Evolutionary conservation across 2,888 invertebrate species (phyloP), one percentile per base, ranked within the genome.

Genomic region (Scaptomyza cyrtandrae): DNA sequence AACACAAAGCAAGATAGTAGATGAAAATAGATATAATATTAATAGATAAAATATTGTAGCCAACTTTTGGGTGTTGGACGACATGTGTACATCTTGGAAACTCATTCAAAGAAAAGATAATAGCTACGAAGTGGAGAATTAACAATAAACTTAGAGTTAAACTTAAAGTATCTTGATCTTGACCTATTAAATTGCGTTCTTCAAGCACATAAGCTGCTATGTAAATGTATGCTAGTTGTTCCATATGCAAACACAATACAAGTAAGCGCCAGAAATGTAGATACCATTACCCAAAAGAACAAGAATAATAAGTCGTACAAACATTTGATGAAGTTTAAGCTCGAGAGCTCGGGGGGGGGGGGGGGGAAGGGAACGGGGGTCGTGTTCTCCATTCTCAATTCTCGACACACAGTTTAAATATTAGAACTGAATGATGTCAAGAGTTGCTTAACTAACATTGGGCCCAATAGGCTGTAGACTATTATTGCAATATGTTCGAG

Each of bases 361-460:
- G 11, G 35, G 14, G n/a, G n/a, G 41, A 19, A 19, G 29, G 13
- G 2, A 29, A 6, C 11, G 16, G 31, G 33, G 31, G 9, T 7
- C 7, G 11, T n/a, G 24, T 4, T n/a, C 35, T n/a, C 24, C 16
- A 35, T 10, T 27, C 27, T 29, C 50, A 37, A 31, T 37, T 48
- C 43, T 57, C 43, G 24, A 19, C 2, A 16, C 33, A 33, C 37
- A 59, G 50, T 50, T 54, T 52, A 65, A 77, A 75, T 65, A 65
- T 35, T 35, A 10, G 58, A 61, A 66, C 29, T 52, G 41, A 78
- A 69, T 68, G 73, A 73, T 78, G 78, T 80, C 78, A 78, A 78
- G 73, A 77, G 68, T 60, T 60, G 60, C 19, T 55, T 61, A 72
- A 48, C 58, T 61, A 72, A 48, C 78, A 77, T 68, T 75, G 75